Conservation (phyloP, 2,113 vertebrate species). For the Alethe diademata region DNA sequence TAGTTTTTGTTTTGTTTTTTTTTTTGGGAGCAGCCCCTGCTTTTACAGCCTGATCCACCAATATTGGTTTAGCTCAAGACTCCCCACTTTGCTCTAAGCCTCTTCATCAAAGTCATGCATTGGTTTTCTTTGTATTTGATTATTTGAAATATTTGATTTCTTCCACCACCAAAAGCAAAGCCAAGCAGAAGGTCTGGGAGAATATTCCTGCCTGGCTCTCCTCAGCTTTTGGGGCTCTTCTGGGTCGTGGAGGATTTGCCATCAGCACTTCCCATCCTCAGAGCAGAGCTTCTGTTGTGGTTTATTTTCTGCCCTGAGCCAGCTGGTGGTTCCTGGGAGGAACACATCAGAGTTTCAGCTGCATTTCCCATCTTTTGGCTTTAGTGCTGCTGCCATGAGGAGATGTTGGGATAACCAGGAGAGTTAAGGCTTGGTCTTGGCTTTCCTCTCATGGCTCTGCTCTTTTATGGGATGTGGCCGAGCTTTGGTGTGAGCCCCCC, state of each 20-base stretch:
- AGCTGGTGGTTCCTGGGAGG: constrained; percentile 16
- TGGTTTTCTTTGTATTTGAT: background rate
- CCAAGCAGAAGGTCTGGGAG: background rate
- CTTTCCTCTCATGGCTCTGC: background rate
- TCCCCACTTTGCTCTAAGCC: background rate
- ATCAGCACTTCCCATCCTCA: background rate
- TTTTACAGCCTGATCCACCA: background rate
- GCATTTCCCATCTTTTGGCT: background rate
- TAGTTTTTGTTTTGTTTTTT: background rate
- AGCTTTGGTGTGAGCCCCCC: background rate
- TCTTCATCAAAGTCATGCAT: background rate
- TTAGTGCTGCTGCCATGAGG: background rate
- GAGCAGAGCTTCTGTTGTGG: background rate
- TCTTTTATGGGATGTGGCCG: background rate
- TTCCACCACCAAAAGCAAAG: background rate
- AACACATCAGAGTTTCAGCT: background rate
- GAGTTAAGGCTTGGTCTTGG: background rate
- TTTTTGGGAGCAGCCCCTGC: background rate
- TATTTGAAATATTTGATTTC: background rate
- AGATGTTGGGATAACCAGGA: background rate
- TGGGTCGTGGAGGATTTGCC: background rate
- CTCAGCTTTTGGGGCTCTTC: background rate
- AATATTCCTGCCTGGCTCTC: background rate
- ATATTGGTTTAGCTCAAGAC: background rate
- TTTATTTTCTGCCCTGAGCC: constrained; percentile 29